Conservation (phyloP, 2,797 vertebrate species). For the Premnoplex brunnescens region DNA sequence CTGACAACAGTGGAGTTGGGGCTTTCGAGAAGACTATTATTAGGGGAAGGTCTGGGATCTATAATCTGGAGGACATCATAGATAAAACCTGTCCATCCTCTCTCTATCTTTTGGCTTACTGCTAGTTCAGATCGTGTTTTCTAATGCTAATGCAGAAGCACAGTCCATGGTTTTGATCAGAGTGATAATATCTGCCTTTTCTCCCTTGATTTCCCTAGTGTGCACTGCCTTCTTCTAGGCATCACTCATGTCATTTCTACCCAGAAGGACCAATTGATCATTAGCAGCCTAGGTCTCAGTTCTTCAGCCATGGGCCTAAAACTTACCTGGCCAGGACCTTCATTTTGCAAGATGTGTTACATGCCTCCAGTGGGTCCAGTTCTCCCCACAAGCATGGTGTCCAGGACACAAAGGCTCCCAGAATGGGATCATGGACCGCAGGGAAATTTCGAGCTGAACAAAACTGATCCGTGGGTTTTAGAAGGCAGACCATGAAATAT, state of each 20-base stretch:
- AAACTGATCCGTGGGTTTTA: background rate
- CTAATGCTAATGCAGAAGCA: background rate
- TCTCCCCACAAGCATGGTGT: background rate
- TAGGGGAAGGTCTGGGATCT: background rate
- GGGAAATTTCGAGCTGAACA: background rate
- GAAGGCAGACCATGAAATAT: background rate
- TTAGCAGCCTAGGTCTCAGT: background rate
- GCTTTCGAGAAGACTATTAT: background rate
- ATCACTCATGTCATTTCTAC: fast-evolving
- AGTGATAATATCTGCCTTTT: background rate
- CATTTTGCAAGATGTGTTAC: fast-evolving
- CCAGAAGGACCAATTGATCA: background rate
- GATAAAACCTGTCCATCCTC: background rate
- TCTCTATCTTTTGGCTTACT: background rate
- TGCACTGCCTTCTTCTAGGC: background rate
- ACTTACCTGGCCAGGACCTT: background rate
- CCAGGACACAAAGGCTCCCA: background rate
- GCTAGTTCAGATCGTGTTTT: background rate
- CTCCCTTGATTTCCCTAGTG: background rate
- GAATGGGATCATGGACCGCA: fast-evolving
- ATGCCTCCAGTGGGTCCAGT: background rate
- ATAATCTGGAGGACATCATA: background rate
- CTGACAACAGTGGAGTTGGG: background rate
- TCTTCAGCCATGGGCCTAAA: background rate
- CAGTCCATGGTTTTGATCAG: background rate